Evolutionary conservation across 23 tunicate species (phyloP).

Genomic region (Trididemnum miniatum): DNA sequence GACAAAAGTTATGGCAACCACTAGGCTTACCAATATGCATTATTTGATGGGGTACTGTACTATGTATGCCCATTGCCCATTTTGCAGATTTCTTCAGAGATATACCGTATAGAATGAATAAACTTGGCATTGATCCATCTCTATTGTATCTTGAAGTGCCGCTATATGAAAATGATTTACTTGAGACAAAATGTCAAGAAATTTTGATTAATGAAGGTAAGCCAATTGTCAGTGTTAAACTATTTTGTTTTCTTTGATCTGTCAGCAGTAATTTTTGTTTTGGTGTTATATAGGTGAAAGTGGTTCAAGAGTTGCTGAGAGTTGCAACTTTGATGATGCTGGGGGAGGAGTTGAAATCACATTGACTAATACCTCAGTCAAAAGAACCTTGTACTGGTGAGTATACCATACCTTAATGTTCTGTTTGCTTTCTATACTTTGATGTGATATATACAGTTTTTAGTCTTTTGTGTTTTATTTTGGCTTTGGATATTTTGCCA

Average conservation of each 20-base stretch:
- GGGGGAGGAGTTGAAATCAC: conserved; percentile 46
- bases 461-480: too few species aligned
- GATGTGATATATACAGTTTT: too few species aligned
- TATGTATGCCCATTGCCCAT: too few species aligned
- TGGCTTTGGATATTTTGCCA: too few species aligned
- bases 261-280: neutral
- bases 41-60: too few species aligned
- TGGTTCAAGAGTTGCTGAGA: conserved; percentile 7
- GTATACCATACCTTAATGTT: too few species aligned
- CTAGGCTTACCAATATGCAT: too few species aligned
- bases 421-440: too few species aligned
- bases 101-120: neutral
- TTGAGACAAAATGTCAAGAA: conserved; percentile 11
- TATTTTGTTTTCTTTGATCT: neutral
- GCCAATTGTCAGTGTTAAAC: neutral
- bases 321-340: conserved; percentile 14
- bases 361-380: neutral
- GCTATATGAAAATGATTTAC: neutral
- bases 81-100: too few species aligned
- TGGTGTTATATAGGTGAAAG: neutral
- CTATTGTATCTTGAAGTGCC: conserved; percentile 31
- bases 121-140: conserved; percentile 8
- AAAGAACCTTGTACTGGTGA: conserved; percentile 11
- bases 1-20: too few species aligned
- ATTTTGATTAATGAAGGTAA: conserved; percentile 28